Conservation (phyloP, 1,140 invertebrate genomes). For the Bombyx mori region DNA sequence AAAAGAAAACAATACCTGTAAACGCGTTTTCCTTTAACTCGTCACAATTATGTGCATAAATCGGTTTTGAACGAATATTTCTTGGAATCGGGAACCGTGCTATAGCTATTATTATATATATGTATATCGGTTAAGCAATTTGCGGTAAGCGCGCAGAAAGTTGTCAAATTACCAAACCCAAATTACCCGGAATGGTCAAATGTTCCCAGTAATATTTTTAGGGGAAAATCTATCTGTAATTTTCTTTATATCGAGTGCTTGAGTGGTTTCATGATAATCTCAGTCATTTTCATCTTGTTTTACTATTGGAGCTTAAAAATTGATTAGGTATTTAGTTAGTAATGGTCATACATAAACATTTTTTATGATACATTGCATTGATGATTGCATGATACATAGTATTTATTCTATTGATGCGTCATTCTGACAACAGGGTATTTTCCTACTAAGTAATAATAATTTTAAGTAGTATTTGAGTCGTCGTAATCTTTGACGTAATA, state of each 20-base stretch:
- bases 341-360: too few species aligned
- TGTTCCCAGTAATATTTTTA: slow-evolving; percentile 19
- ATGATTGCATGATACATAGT: too few species aligned
- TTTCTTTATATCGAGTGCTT: slow-evolving; percentile 7
- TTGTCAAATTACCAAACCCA: slow-evolving; percentile 27
- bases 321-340: background rate
- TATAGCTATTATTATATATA: background rate
- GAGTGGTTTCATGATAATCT: slow-evolving; percentile 9
- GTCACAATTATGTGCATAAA: too few species aligned
- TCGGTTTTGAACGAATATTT: too few species aligned
- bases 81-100: slow-evolving; percentile 7
- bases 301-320: background rate
- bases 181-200: slow-evolving; percentile 29
- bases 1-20: too few species aligned
- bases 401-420: too few species aligned
- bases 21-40: too few species aligned
- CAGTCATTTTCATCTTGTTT: slow-evolving; percentile 4
- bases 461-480: too few species aligned
- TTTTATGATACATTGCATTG: too few species aligned
- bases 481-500: too few species aligned
- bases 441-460: too few species aligned
- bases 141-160: slow-evolving; percentile 25
- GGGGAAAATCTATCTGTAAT: slow-evolving; percentile 22
- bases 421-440: too few species aligned
- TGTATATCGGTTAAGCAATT: slow-evolving; percentile 16